Conservation (phyloP, 2,888 invertebrate genomes). For the Trisateles emortualis region DNA sequence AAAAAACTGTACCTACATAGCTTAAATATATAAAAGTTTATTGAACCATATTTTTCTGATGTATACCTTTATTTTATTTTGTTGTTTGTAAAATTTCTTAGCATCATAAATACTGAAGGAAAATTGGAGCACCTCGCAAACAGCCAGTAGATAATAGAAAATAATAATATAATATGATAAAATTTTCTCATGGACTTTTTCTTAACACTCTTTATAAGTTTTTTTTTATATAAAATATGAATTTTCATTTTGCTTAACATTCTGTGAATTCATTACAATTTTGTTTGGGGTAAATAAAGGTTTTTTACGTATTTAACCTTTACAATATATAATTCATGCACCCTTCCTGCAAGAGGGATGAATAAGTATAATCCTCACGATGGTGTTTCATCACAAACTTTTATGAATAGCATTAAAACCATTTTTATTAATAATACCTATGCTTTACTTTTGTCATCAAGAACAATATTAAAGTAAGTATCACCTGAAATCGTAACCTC, state of each 20-base stretch:
- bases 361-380: conserved; percentile 1
- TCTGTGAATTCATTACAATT: neutral
- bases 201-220: too few relatives aligned
- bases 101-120: neutral
- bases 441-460: too few relatives aligned
- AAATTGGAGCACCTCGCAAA: neutral
- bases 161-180: too few relatives aligned
- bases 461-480: too few relatives aligned
- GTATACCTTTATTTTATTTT: neutral
- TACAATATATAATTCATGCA: conserved; percentile 1
- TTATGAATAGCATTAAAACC: too few relatives aligned
- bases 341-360: neutral
- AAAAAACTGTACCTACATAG: conserved; percentile 40
- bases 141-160: neutral
- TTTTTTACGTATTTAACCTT: conserved; percentile 5
- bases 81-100: neutral
- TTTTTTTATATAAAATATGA: too few relatives aligned
- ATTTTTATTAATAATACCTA: too few relatives aligned
- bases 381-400: neutral
- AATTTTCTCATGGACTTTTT: too few relatives aligned
- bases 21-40: neutral
- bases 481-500: too few relatives aligned
- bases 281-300: neutral
- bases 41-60: neutral
- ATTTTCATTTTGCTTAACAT: too few relatives aligned